Percentiles rank a stretch among this genome's conserved stretches.
Conservation (phyloP, 2,797 vertebrate species). For the Coendou prehensilis region DNA sequence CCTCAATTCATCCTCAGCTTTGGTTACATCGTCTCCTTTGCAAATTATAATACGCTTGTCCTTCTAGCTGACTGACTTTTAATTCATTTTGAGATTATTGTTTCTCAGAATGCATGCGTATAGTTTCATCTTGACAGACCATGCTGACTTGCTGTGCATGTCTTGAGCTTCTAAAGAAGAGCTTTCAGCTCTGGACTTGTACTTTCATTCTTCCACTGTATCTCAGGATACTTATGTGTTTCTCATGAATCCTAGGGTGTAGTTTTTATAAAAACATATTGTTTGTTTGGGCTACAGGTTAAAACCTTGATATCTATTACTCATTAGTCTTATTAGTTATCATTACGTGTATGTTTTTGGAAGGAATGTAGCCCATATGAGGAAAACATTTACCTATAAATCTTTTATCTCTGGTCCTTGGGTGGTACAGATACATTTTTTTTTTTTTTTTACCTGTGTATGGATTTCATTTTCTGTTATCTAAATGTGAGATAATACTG, state of each 20-base stretch:
- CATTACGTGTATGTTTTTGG: neutral
- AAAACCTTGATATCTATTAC: neutral
- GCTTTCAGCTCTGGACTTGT: slow-evolving; percentile 3
- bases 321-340: neutral
- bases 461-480: slow-evolving; percentile 17
- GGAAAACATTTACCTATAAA: neutral
- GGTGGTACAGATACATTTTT: neutral
- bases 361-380: neutral
- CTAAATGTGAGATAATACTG: neutral
- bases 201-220: neutral
- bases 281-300: neutral
- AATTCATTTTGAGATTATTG: neutral
- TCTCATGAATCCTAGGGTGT: neutral
- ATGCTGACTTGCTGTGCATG: neutral
- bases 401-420: neutral
- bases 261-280: neutral
- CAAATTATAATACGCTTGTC: neutral
- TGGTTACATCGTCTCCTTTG: neutral
- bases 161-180: neutral
- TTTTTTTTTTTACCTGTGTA: neutral
- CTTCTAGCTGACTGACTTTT: neutral
- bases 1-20: neutral
- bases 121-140: neutral
- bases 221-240: neutral
- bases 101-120: neutral